Base-by-base conservation (phyloP, 2,113 vertebrate genomes). In the Megaleporinus macrocephalus region DNA sequence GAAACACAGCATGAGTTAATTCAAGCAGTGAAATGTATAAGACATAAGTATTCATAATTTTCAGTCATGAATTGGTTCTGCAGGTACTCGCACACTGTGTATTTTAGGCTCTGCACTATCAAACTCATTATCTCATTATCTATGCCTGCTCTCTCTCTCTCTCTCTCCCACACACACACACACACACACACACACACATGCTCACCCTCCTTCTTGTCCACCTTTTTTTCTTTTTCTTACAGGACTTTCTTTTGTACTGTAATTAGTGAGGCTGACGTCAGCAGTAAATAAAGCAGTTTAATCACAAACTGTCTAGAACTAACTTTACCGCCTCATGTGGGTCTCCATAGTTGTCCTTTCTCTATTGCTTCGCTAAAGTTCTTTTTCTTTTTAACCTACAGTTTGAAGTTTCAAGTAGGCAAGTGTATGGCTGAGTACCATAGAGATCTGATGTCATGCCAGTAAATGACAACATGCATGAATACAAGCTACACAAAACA, bases 251-350 rank as follows among this genome's bases (percentile, higher is more conserved):
- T 80, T 81, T 84, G 44, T 76, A 57, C 78, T 76, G 66, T 72
- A 80, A 84, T 80, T 84, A 84, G 24, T 70, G 78, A 78, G 69
- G 79, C 73, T 86, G 71, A 81, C 79, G 27, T 82, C 86, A 80
- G 30, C 47, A 49, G 73, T 76, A 41, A 75, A 76, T 70, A 71
- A 76, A 65, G 57, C 66, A 69, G 57, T 80, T 74, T 75, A 33
- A 53, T 81, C 76, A 76, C 57, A 76, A 55, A 47, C 83, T 4
- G 26, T 75, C 82, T 49, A 49, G 3, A 51, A 15, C 49, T 51
- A 51, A 51, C 49, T 16, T 51, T 16, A 16, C 49, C 18, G 49
- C 49, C 49, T 51, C 49, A 16, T 65, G 15, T 65, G 62, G 27
- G 12, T 30, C 29, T 16, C 62, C 62, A 65, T 14, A 15, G 14